A percentile compares a stretch with the other conserved stretches of the same genome.
phyloP scores from a whole-genome alignment of 2,113 vertebrate genomes.

The Kobus ellipsiprymnus region DNA sequence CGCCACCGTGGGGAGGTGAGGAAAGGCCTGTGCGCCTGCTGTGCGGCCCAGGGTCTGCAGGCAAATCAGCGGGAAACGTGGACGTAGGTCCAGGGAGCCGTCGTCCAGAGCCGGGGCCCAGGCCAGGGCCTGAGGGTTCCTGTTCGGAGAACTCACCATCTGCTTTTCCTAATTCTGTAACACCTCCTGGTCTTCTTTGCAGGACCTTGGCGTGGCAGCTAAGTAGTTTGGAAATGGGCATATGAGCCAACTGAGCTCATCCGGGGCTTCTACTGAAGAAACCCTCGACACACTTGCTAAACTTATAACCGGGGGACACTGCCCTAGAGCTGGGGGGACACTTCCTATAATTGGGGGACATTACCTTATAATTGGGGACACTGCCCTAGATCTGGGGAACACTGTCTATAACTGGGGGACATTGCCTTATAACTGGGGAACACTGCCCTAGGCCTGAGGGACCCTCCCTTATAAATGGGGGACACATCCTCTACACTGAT shows the following conservation, averaged over 20 bases:
- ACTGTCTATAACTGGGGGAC: not conserved
- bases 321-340: not conserved
- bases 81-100: not conserved
- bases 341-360: no score
- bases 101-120: not conserved
- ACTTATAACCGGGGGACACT: no score
- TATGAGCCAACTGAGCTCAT: not conserved
- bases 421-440: not conserved
- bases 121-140: not conserved
- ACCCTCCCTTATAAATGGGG: not conserved
- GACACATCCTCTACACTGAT: no score
- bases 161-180: not conserved
- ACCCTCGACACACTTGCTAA: accelerated
- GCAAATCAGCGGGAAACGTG: accelerated
- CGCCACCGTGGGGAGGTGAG: not conserved
- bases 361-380: no score
- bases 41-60: not conserved
- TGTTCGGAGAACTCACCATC: no score
- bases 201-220: no score
- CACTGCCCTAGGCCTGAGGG: not conserved
- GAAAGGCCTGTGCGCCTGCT: not conserved
- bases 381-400: no score
- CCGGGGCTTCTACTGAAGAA: not conserved
- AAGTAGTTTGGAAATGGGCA: not conserved
- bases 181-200: not conserved